A percentile compares a stretch with the other conserved stretches of the same genome.
Evolutionary conservation across 1,140 invertebrate species (phyloP).

Genomic region (Hyphantria cunea): DNA sequence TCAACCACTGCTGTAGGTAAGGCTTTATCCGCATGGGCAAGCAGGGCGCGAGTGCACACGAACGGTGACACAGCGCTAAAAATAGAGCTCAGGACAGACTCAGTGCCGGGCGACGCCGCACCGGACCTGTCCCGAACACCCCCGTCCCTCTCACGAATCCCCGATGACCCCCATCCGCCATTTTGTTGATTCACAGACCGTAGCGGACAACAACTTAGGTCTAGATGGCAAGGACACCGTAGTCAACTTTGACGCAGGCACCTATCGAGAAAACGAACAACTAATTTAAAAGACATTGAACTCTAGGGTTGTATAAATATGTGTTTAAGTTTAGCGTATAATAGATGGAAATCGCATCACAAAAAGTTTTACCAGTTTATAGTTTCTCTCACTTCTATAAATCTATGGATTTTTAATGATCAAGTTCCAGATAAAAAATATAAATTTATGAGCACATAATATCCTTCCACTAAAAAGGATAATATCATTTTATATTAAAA

Average conservation of each 20-base stretch:
- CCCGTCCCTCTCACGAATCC: conserved; percentile 54
- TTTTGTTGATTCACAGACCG: conserved; percentile 68
- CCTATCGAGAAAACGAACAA: conserved; percentile 11
- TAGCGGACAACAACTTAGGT: conserved; percentile 57
- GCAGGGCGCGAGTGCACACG: conserved; percentile 52
- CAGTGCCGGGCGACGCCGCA: conserved; percentile 53
- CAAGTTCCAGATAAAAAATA: conserved; percentile 24
- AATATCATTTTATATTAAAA: too few relatives aligned
- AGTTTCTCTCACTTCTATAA: conserved; percentile 36
- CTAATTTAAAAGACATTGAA: conserved; percentile 31
- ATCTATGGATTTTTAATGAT: conserved; percentile 30
- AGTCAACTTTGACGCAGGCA: conserved; percentile 19
- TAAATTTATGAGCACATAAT: not conserved
- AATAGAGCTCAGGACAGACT: conserved; percentile 67
- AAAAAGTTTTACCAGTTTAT: conserved; percentile 43
- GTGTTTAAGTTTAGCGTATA: conserved; percentile 16
- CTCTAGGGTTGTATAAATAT: conserved; percentile 10
- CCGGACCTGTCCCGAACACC: conserved; percentile 60
- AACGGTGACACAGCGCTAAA: conserved; percentile 78
- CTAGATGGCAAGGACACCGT: conserved; percentile 62
- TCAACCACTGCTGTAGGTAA: conserved; percentile 36
- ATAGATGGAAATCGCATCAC: conserved; percentile 35
- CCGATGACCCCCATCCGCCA: conserved; percentile 57
- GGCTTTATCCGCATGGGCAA: conserved; percentile 55
- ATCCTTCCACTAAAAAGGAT: not conserved